A percentile compares a stretch with the other conserved stretches of the same genome.
These are phyloP conservation scores for Caenorhabditis latens DNA, from an alignment of 1,140 invertebrate species.

Conservation along the genomic window DNA sequence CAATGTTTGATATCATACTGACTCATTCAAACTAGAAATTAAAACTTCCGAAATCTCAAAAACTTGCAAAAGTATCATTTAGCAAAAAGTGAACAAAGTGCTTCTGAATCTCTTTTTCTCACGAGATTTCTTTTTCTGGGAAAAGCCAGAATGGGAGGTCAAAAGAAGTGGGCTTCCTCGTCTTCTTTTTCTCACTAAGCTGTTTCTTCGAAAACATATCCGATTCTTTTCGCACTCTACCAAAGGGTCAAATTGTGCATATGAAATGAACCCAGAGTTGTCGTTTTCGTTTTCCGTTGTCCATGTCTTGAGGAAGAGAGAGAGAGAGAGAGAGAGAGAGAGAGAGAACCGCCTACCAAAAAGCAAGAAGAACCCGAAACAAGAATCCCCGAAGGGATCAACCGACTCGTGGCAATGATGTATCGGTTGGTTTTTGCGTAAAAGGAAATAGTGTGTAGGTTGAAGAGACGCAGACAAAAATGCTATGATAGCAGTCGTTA, in stretches of 20 bases:
- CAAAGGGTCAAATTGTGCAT: slow-evolving; percentile 54
- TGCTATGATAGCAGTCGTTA: slow-evolving; percentile 36
- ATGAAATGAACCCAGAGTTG: slow-evolving; percentile 42
- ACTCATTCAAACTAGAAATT: not conserved
- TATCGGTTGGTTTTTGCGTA: slow-evolving; percentile 35
- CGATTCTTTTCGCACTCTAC: slow-evolving; percentile 37
- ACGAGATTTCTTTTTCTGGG: not conserved
- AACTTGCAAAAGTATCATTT: not conserved
- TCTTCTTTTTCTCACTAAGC: not conserved
- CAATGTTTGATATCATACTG: not conserved
- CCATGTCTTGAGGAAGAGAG: not conserved
- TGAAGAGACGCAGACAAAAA: slow-evolving; percentile 17
- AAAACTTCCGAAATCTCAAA: not conserved
- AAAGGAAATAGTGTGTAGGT: not conserved
- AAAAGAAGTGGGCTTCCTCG: slow-evolving; percentile 22
- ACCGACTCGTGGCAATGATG: slow-evolving; percentile 45
- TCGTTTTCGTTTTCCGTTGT: slow-evolving; percentile 31
- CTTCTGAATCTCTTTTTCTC: slow-evolving; percentile 2
- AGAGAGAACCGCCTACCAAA: not conserved
- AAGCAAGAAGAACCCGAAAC: not conserved
- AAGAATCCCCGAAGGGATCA: slow-evolving; percentile 50
- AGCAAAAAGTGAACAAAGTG: not conserved
- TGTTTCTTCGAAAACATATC: slow-evolving; percentile 34
- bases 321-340: not conserved
- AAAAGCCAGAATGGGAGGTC: not conserved